Conservation (phyloP, 2,888 invertebrate species). For the Strigamia maritima region DNA sequence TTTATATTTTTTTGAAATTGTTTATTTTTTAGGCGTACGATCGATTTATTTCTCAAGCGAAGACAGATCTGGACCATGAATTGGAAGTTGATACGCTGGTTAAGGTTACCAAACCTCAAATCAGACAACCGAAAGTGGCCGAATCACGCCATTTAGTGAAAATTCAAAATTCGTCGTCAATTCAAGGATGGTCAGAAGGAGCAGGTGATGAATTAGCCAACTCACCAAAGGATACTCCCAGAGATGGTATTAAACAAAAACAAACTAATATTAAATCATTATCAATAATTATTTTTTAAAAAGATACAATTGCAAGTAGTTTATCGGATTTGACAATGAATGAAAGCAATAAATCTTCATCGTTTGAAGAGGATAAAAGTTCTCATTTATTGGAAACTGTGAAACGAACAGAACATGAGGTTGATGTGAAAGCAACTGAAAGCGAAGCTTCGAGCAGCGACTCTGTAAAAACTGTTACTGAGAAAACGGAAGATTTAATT, state of each 20-base stretch:
- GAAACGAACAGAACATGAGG: neutral
- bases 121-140: slow-evolving; percentile 52
- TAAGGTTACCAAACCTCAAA: slow-evolving; percentile 51
- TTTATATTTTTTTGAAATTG: neutral
- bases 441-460: slow-evolving; percentile 31
- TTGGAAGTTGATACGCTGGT: slow-evolving; percentile 47
- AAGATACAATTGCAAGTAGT: slow-evolving; percentile 15
- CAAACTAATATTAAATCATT: neutral
- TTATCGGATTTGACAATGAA: neutral
- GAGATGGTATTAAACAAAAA: neutral
- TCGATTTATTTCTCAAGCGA: slow-evolving; percentile 50
- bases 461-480: slow-evolving; percentile 25
- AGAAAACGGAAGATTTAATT: neutral
- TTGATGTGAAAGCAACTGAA: neutral
- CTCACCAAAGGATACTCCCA: neutral
- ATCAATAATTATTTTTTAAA: neutral
- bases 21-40: slow-evolving; percentile 49
- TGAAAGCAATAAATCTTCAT: neutral
- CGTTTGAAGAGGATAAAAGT: neutral
- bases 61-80: slow-evolving; percentile 51
- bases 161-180: neutral
- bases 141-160: slow-evolving; percentile 43
- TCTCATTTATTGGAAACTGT: too few species aligned
- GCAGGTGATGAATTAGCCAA: neutral
- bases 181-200: neutral